phyloP scores from a whole-genome alignment of 2,113 vertebrate species.

The Corvus moneduloides region DNA sequence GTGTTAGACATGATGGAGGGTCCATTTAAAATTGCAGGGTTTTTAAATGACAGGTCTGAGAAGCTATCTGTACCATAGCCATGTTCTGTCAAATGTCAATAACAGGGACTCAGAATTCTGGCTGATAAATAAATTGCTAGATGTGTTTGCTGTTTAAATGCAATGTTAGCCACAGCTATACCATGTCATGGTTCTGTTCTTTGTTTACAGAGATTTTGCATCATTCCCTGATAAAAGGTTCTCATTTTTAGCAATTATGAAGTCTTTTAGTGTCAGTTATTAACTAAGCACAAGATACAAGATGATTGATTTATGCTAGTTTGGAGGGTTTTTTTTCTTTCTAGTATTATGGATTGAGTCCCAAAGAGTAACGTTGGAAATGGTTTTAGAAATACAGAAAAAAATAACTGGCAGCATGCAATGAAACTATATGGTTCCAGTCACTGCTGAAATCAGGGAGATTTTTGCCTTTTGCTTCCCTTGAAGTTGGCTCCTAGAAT shows the following conservation, averaged over 20 bases:
- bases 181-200: background rate
- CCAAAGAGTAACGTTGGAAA: background rate
- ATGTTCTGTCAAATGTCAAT: conserved; percentile 21
- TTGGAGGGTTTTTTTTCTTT: background rate
- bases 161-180: background rate
- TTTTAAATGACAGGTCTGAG: background rate
- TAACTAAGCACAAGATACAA: background rate
- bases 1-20: background rate
- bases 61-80: background rate
- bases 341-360: background rate
- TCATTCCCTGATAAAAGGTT: background rate
- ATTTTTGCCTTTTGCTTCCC: background rate
- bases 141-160: conserved; percentile 19
- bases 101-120: background rate
- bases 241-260: conserved; percentile 1
- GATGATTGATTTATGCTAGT: background rate
- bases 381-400: background rate
- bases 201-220: conserved; percentile 18
- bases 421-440: background rate
- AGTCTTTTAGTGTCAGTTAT: conserved; percentile 38
- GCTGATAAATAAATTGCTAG: conserved; percentile 19
- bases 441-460: background rate
- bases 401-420: background rate
- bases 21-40: background rate
- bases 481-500: background rate